phyloP scores from a whole-genome alignment of 2,113 vertebrate genomes.

The Polypterus bichir region DNA sequence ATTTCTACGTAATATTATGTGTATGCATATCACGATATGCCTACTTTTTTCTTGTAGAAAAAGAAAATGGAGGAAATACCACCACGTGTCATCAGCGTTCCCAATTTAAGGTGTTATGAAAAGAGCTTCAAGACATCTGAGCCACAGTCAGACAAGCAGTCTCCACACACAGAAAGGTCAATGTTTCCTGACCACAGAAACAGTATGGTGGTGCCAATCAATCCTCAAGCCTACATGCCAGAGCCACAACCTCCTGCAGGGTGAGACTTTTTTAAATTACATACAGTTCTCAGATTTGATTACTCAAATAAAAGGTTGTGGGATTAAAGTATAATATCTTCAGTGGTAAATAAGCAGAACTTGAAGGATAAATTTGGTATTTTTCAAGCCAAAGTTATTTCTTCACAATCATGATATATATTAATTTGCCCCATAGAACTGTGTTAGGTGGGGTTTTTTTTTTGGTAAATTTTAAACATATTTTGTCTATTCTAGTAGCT shows the following conservation, averaged over 20 bases:
- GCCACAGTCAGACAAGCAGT: slow-evolving; percentile 40
- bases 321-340: too few species aligned
- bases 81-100: slow-evolving; percentile 67
- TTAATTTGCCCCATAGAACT: too few species aligned
- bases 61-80: slow-evolving; percentile 61
- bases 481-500: too few species aligned
- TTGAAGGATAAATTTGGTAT: too few species aligned
- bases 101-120: slow-evolving; percentile 61
- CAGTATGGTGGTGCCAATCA: slow-evolving; percentile 29
- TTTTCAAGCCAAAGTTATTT: too few species aligned
- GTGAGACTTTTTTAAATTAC: neutral
- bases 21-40: neutral
- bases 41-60: slow-evolving; percentile 45
- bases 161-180: slow-evolving; percentile 51
- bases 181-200: slow-evolving; percentile 56
- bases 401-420: too few species aligned
- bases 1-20: too few species aligned
- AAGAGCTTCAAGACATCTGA: slow-evolving; percentile 62
- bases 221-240: slow-evolving; percentile 32
- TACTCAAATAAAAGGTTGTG: too few species aligned
- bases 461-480: too few species aligned
- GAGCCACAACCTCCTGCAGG: slow-evolving; percentile 32
- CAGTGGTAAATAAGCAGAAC: too few species aligned
- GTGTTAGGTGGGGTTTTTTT: too few species aligned
- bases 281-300: too few species aligned